Evolutionary conservation across 2,888 invertebrate genomes (phyloP), one percentile per base, ranked within the genome.

Genomic region (Microdon myrmicae): DNA sequence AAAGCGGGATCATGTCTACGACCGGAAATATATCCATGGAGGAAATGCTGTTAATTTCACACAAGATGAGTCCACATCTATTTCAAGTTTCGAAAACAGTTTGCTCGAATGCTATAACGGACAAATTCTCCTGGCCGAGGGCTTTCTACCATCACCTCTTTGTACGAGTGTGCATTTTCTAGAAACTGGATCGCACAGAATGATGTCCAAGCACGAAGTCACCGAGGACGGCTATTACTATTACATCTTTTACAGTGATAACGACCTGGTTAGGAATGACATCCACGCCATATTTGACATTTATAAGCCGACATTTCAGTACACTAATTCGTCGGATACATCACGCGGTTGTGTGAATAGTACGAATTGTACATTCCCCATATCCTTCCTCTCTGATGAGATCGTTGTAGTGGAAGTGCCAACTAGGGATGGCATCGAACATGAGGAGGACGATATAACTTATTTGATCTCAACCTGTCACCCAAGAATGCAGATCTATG

Each of bases 231-330:
- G 92, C 4, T 92, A 92, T 79, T 93, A 92, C 76, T 93, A 93
- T 79, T 93, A 92, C 71, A 91, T 93, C 69, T 92, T 93, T 79
- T 92, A 92, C 74, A 92, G 90, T 71, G 91, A 93, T 75, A 92
- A 92, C 79, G 92, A 91, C 75, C 81, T 87, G 69, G 86, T 89
- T 6, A 84, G 83, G 35, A 93, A 92, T 78, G 88, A 90, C 73
- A 89, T 93, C 70, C 89, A 92, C 79, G 90, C 89, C 4, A 84
- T 90, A 64, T 92, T 93, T 75, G 90, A 92, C 80, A 90, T 93
- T 73, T 88, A 88, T 72, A 92, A 92, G 72, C 91, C 92, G 8
- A 90, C 90, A 68, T 90, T 90, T 80, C 87, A 89, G 73, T 90
- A 89, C 76, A 84, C 87, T 25, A 79, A 79, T 25, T 53, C 76